These are phyloP conservation scores for Okamejei kenojei DNA, from an alignment of 2,797 vertebrate genomes.

Conservation along the genomic window DNA sequence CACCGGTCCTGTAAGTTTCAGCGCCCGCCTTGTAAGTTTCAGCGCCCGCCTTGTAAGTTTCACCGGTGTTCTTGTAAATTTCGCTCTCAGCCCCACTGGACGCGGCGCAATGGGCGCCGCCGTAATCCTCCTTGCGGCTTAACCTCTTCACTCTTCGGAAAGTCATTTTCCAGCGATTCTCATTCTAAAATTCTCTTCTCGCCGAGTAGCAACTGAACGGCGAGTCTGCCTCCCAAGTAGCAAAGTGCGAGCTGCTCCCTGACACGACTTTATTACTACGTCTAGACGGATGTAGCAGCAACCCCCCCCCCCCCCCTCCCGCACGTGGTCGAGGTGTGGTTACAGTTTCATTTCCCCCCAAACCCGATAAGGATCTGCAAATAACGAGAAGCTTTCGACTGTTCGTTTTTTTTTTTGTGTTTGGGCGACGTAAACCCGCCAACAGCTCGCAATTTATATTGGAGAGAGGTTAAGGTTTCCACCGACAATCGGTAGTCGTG, in stretches of 20 bases:
- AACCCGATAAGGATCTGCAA: slow-evolving; percentile 20
- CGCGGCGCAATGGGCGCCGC: slow-evolving; percentile 34
- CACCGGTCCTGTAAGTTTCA: too few species aligned
- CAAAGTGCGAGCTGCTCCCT: background rate
- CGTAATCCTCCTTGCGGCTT: slow-evolving; percentile 60
- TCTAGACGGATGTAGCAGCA: background rate
- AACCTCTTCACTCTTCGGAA: slow-evolving; percentile 75
- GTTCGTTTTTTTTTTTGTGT: too few species aligned
- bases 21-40: too few species aligned
- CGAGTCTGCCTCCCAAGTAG: background rate
- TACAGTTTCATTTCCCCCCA: background rate
- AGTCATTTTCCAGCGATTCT: slow-evolving; percentile 61
- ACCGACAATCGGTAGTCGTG: too few species aligned
- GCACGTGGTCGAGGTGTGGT: slow-evolving; percentile 22
- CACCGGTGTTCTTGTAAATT: background rate
- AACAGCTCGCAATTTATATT: background rate
- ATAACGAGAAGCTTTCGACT: background rate
- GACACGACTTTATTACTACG: background rate
- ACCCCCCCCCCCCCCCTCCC: background rate
- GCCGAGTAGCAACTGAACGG: background rate
- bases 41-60: too few species aligned
- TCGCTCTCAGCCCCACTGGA: background rate
- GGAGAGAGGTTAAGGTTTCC: background rate
- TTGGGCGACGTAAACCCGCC: background rate
- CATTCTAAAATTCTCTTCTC: background rate